Percentiles rank a stretch among this genome's conserved stretches.
Evolutionary conservation across 2,888 invertebrate genomes (phyloP).

Genomic region (Phymatocera aterrima): DNA sequence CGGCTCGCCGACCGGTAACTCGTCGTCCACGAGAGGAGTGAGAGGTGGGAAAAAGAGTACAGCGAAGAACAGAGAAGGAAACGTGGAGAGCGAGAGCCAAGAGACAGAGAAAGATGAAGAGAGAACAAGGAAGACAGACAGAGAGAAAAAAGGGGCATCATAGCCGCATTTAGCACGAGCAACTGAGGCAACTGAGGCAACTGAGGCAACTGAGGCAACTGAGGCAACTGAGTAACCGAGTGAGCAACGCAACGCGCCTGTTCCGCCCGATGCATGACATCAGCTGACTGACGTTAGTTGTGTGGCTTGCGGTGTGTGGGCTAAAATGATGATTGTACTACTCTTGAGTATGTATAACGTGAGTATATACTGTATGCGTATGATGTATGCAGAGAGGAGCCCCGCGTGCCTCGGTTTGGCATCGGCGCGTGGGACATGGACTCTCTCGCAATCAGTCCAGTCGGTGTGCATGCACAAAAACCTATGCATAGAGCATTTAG

Average conservation of each 20-base stretch:
- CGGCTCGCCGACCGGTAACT: neutral
- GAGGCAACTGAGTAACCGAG: too few species aligned
- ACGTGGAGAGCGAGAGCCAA: neutral
- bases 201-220: too few species aligned
- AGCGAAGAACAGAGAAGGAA: neutral
- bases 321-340: too few species aligned
- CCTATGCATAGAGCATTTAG: too few species aligned
- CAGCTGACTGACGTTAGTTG: constrained; percentile 56
- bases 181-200: constrained; percentile 23
- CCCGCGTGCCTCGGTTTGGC: neutral
- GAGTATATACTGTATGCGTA: neutral
- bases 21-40: neutral
- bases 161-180: constrained; percentile 54
- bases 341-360: neutral
- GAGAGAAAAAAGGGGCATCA: constrained; percentile 50
- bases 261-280: too few species aligned
- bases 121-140: neutral
- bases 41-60: neutral
- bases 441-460: too few species aligned
- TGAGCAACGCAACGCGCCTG: too few species aligned
- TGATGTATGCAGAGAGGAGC: neutral
- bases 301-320: constrained; percentile 42
- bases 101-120: neutral
- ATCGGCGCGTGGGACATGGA: neutral
- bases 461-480: too few species aligned